A percentile compares a stretch with the other conserved stretches of the same genome.
These are phyloP conservation scores for Coregonus clupeaformis DNA, from an alignment of 2,113 vertebrate genomes.

Conservation along the genomic window DNA sequence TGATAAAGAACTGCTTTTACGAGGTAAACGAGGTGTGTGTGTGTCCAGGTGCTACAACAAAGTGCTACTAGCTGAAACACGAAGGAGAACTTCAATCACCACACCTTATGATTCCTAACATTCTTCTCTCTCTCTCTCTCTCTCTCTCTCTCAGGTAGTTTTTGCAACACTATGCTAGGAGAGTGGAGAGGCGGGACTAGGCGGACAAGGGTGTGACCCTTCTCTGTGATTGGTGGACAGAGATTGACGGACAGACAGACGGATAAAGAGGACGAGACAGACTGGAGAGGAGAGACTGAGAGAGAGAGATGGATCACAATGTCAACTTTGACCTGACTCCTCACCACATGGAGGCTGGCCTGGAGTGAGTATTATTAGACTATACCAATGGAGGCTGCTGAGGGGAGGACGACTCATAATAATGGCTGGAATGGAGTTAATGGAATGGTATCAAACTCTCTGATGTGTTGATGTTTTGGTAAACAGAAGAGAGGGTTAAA, in stretches of 20 bases:
- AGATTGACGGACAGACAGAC: neutral
- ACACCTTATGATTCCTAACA: constrained; percentile 13
- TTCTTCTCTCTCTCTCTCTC: constrained; percentile 7
- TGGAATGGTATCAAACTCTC: too few species aligned
- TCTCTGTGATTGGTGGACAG: constrained; percentile 4
- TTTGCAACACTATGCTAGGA: constrained; percentile 47
- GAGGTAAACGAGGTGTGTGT: neutral
- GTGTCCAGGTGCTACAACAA: neutral
- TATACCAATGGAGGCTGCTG: too few species aligned
- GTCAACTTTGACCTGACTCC: constrained; percentile 55
- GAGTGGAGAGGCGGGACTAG: constrained; percentile 36
- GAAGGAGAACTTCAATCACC: constrained; percentile 2
- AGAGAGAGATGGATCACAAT: constrained; percentile 55
- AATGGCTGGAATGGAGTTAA: too few species aligned
- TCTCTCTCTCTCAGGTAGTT: constrained; percentile 30
- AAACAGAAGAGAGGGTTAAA: too few species aligned
- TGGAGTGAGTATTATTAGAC: constrained; percentile 67
- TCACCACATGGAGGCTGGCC: constrained; percentile 44
- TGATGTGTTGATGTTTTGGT: too few species aligned
- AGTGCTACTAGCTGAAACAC: constrained; percentile 29
- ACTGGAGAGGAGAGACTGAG: neutral
- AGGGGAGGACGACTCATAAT: too few species aligned
- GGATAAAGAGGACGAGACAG: neutral
- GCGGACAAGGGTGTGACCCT: constrained; percentile 44
- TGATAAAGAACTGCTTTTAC: too few species aligned